Evolutionary conservation across 2,113 vertebrate genomes (phyloP).

Genomic region (Litocranius walleri): DNA sequence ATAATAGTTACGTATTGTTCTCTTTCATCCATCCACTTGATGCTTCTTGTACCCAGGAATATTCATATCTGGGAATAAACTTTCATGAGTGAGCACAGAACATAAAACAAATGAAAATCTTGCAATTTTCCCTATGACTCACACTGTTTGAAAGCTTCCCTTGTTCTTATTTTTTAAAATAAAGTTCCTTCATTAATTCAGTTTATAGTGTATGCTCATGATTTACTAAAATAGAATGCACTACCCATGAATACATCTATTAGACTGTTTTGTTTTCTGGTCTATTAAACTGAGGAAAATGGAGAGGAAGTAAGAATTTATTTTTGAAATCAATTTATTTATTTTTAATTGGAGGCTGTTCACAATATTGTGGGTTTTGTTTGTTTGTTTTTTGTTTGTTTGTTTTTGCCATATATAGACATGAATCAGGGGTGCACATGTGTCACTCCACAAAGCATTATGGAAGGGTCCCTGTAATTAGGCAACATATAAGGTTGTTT

Average conservation of each 20-base stretch:
- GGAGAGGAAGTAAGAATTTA: background rate
- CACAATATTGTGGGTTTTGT: background rate
- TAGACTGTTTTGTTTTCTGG: background rate
- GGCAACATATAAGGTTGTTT: background rate
- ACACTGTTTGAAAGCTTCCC: background rate
- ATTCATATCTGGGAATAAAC: background rate
- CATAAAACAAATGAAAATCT: background rate
- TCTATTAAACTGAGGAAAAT: background rate
- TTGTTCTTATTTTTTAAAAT: background rate
- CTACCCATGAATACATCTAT: background rate
- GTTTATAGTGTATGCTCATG: background rate
- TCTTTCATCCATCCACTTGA: background rate
- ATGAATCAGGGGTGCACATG: background rate
- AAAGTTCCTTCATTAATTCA: background rate
- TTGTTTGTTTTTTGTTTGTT: background rate
- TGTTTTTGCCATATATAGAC: accelerated
- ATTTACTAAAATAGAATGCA: background rate
- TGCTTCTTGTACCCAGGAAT: background rate
- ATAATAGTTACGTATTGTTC: background rate
- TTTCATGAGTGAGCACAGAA: background rate
- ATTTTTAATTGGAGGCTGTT: background rate
- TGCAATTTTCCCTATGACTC: background rate
- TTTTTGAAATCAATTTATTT: background rate
- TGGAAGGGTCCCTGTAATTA: background rate
- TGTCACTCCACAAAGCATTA: background rate